Conservation (phyloP, 2,888 invertebrate species). For the Tinea pellionella region DNA sequence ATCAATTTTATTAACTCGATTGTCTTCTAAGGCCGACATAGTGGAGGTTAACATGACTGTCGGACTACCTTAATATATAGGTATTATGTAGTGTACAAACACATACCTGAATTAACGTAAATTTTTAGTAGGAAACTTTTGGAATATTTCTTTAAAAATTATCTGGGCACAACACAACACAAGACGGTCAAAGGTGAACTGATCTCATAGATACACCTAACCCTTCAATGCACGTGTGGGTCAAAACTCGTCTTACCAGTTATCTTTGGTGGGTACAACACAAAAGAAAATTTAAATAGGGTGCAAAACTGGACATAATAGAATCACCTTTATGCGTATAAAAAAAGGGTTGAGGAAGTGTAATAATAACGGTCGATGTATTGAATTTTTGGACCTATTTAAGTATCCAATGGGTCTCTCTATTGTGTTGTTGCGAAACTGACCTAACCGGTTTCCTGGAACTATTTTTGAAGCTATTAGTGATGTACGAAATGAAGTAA, state of each 20-base stretch:
- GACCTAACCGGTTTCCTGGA: constrained; percentile 61
- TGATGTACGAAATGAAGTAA: background rate
- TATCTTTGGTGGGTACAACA: constrained; percentile 52
- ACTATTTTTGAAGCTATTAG: background rate
- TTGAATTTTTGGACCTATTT: constrained; percentile 68
- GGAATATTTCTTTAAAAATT: background rate
- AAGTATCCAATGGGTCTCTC: constrained; percentile 59
- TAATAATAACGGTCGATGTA: constrained; percentile 49
- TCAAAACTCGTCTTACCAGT: constrained; percentile 68
- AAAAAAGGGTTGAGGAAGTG: constrained; percentile 29
- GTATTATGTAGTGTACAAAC: too few relatives aligned
- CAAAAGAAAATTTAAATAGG: constrained; percentile 39
- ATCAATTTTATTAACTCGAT: too few relatives aligned
- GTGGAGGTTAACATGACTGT: too few relatives aligned
- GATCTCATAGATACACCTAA: constrained; percentile 31
- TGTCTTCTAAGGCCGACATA: too few relatives aligned
- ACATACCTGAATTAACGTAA: too few relatives aligned
- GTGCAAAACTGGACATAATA: constrained; percentile 60
- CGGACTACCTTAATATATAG: too few relatives aligned
- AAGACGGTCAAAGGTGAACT: constrained; percentile 50
- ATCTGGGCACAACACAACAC: constrained; percentile 14
- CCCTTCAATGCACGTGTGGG: constrained; percentile 42
- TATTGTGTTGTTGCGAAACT: constrained; percentile 62
- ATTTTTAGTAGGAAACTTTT: too few relatives aligned
- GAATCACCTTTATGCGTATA: constrained; percentile 30